Base-by-base conservation (phyloP, 2,888 invertebrate genomes). In the Philereme transversata region DNA sequence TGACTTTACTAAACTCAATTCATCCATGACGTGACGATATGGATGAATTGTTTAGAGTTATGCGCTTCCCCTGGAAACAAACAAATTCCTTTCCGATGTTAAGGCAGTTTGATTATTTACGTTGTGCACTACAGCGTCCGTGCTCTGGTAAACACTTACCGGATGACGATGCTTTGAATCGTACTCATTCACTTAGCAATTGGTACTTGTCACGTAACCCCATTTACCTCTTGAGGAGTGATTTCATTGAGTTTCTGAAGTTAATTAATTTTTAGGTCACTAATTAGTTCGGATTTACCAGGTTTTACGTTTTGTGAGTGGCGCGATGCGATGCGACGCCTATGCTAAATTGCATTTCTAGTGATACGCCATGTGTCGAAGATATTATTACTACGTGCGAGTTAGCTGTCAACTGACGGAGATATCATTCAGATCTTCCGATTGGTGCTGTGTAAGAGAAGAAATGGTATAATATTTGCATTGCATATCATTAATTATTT, bases 71-170 rank as follows among this genome's bases (percentile, higher is more conserved):
- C 67, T 75, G 71, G 70, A 84, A 87, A 87, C 81, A 89, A 87
- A 86, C 87, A 83, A 85, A 88, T 88, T 82, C 87, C 82, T 80
- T 78, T 72, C 73, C 72, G 71, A 76, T 80, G 78, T 81, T 77
- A 73, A 75, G 70, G 75, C 62, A 55, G 44, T 54, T 81, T 82
- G 77, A 81, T 83, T 87, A 86, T 87, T 88, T 86, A 84, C 77
- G 74, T 77, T 83, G 50, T 56, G 76, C 74, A 67, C 72, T 70
- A 76, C 79, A 79, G 77, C 79, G 78, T 83, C 76, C 77, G 79
- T 76, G 78, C 75, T 79, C 77, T 74, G 77, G 83, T 87, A 87
- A 88, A 87, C 88, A 87, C 70, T 75, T 60, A 73, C 83, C 86
- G 86, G 87, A 87, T 82, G 82, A 75, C 73, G 68, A 57, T 70